A percentile compares a stretch with the other conserved stretches of the same genome.
Conservation (phyloP, 2,888 invertebrate species). For the Rosalia funebris region DNA sequence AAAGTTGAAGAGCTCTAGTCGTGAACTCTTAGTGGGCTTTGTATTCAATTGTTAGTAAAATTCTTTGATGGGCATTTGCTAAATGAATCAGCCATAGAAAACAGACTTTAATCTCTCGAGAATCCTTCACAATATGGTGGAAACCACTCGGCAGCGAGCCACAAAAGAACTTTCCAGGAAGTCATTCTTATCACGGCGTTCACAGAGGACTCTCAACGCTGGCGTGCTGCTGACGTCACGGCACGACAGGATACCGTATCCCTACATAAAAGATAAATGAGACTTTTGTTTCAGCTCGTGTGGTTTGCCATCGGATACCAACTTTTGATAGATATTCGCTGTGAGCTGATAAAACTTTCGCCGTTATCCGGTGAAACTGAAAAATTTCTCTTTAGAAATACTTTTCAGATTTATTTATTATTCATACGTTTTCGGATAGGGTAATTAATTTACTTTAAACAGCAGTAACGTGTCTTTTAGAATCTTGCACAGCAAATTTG, state of each 20-base stretch:
- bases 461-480: too few species aligned
- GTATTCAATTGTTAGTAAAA: constrained; percentile 33
- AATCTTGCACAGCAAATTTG: too few species aligned
- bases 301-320: constrained; percentile 28
- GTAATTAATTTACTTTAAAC: too few species aligned
- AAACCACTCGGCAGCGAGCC: constrained; percentile 50
- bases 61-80: constrained; percentile 39
- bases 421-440: too few species aligned
- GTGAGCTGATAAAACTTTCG: constrained; percentile 8
- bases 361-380: not conserved
- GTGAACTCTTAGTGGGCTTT: constrained; percentile 21
- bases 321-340: constrained; percentile 1
- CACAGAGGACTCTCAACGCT: constrained; percentile 45
- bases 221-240: constrained; percentile 40
- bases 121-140: constrained; percentile 52
- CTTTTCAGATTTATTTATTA: too few species aligned
- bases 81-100: constrained; percentile 39
- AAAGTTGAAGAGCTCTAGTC: constrained; percentile 10
- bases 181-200: constrained; percentile 53
- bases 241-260: constrained; percentile 46
- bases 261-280: constrained; percentile 48
- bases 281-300: constrained; percentile 43
- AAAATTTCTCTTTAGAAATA: too few species aligned
- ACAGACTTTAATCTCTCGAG: constrained; percentile 52
- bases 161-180: constrained; percentile 56